phyloP scores from a whole-genome alignment of 2,888 invertebrate genomes.

The Sesamia inferens region DNA sequence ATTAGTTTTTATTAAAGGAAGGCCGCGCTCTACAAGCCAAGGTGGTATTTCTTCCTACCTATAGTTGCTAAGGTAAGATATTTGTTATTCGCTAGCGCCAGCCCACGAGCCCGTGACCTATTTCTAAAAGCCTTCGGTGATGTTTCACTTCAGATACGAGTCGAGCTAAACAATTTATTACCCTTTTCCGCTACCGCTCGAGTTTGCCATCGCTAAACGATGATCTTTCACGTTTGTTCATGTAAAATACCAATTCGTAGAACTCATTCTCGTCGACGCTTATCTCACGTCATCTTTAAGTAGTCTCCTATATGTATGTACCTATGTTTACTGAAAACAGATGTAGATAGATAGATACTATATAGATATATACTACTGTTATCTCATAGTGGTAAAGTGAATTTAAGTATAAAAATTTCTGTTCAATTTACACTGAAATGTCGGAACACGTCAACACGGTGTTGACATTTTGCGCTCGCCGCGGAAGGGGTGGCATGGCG shows the following conservation, averaged over 20 bases:
- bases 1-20: conserved; percentile 58
- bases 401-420: conserved; percentile 32
- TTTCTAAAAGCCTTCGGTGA: conserved; percentile 76
- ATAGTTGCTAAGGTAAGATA: conserved; percentile 59
- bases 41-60: conserved; percentile 41
- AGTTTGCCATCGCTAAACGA: conserved; percentile 57
- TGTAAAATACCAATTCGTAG: conserved; percentile 29
- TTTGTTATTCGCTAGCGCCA: conserved; percentile 70
- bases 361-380: not conserved
- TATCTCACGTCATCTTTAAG: conserved; percentile 23
- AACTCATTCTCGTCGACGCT: conserved; percentile 13
- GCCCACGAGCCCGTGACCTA: conserved; percentile 78
- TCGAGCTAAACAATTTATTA: conserved; percentile 74
- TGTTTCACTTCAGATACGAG: conserved; percentile 76
- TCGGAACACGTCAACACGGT: conserved; percentile 19
- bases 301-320: not conserved
- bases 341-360: not conserved
- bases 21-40: conserved; percentile 41
- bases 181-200: conserved; percentile 57
- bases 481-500: conserved; percentile 33
- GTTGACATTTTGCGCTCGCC: conserved; percentile 43
- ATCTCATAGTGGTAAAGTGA: conserved; percentile 10
- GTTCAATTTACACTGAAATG: conserved; percentile 28
- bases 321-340: not conserved
- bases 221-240: conserved; percentile 45